Evolutionary conservation across 2,888 invertebrate species (phyloP).

Genomic region (Rosalia funebris): DNA sequence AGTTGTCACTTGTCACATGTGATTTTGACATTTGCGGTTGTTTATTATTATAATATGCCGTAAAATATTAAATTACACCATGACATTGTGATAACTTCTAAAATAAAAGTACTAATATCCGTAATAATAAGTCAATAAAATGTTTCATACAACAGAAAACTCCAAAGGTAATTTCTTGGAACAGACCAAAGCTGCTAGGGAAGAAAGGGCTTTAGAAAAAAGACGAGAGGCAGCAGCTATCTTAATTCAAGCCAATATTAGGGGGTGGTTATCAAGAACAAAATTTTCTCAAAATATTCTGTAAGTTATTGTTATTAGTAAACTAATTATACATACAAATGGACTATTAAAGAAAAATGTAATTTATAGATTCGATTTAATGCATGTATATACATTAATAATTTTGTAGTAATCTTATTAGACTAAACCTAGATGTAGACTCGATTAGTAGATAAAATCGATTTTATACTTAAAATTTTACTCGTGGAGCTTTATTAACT

Average conservation of each 20-base stretch:
- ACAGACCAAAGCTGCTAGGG: constrained; percentile 89
- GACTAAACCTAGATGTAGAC: no score
- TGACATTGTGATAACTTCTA: not conserved
- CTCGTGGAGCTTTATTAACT: no score
- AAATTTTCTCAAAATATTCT: constrained; percentile 73
- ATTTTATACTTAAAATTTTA: no score
- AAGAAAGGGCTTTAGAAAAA: constrained; percentile 88
- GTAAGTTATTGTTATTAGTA: constrained; percentile 73
- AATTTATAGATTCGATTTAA: no score
- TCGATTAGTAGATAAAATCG: no score
- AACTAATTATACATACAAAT: no score
- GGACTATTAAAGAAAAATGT: no score
- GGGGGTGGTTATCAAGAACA: constrained; percentile 79
- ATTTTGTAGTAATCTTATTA: no score
- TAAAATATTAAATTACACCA: not conserved
- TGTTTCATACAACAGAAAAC: constrained; percentile 73
- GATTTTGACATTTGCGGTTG: not conserved
- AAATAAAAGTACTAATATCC: not conserved
- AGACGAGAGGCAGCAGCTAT: constrained; percentile 79
- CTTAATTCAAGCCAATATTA: constrained; percentile 78
- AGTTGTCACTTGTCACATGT: no score
- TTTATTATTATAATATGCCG: not conserved
- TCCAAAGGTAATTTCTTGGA: constrained; percentile 85
- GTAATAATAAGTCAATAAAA: constrained; percentile 49
- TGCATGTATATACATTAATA: no score